These are phyloP conservation scores for Carcina quercana DNA, from an alignment of 2,888 invertebrate genomes.

Conservation along the genomic window DNA sequence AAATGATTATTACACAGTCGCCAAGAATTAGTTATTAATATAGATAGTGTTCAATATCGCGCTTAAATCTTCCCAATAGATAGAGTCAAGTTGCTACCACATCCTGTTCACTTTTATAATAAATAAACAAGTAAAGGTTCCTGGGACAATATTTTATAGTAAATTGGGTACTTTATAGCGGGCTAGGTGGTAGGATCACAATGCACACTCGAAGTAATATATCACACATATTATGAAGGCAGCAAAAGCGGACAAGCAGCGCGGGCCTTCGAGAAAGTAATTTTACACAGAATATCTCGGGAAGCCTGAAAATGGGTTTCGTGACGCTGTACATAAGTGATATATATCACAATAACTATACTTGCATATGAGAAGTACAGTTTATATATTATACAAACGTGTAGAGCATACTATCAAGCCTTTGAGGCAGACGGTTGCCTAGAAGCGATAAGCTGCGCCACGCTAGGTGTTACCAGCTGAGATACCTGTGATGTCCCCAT, in stretches of 20 bases:
- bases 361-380: no score
- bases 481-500: no score
- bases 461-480: no score
- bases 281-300: conserved; percentile 33
- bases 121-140: conserved; percentile 38
- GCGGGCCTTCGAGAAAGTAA: conserved; percentile 34
- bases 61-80: no score
- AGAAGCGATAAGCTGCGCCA: conserved; percentile 7
- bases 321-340: conserved; percentile 29
- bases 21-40: no score
- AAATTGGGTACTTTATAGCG: conserved; percentile 38
- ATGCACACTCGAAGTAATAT: conserved; percentile 40
- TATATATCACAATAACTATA: conserved; percentile 32
- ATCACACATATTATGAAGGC: conserved; percentile 44
- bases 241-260: conserved; percentile 26
- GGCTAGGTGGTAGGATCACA: conserved; percentile 38
- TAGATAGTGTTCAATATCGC: no score
- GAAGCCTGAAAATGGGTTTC: conserved; percentile 31
- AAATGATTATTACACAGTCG: no score
- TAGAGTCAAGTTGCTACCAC: no score
- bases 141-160: conserved; percentile 34
- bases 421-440: conserved; percentile 30
- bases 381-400: no score
- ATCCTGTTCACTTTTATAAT: conserved; percentile 30
- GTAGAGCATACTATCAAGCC: no score